Evolutionary conservation across 2,888 invertebrate genomes (phyloP).

Genomic region (Rhingia campestris): DNA sequence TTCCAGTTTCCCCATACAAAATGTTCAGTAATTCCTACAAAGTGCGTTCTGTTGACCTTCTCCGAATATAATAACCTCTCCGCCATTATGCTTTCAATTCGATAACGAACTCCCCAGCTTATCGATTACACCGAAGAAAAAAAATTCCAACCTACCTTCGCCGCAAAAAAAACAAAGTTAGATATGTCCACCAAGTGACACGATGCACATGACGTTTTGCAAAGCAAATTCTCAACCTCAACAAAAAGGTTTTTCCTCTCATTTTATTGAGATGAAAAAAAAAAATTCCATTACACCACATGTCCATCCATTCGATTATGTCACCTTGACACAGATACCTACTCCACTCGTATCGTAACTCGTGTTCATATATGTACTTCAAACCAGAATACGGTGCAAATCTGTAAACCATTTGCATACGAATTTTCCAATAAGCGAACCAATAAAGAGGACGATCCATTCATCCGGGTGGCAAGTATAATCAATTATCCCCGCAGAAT

Average conservation of each 20-base stretch:
- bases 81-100: too few relatives aligned
- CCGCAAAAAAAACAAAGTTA: background rate
- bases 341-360: background rate
- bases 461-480: constrained; percentile 39
- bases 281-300: constrained; percentile 49
- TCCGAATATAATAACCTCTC: too few relatives aligned
- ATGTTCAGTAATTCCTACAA: too few relatives aligned
- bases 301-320: constrained; percentile 39
- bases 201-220: constrained; percentile 34
- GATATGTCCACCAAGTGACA: background rate
- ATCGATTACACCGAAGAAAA: too few relatives aligned
- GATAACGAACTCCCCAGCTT: too few relatives aligned
- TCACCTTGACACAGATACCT: constrained; percentile 67
- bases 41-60: too few relatives aligned
- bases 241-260: constrained; percentile 18
- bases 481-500: constrained; percentile 71
- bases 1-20: too few relatives aligned
- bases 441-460: constrained; percentile 54
- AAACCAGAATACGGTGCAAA: constrained; percentile 46
- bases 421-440: constrained; percentile 48
- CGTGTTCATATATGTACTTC: constrained; percentile 1
- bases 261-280: background rate
- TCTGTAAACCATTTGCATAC: constrained; percentile 65
- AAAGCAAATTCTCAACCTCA: constrained; percentile 51
- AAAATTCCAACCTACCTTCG: background rate